A percentile compares a stretch with the other conserved stretches of the same genome.
Conservation (phyloP, 30 jellyfish, hydroid and myxozoan species). For the Haliclystus octoradiatus region DNA sequence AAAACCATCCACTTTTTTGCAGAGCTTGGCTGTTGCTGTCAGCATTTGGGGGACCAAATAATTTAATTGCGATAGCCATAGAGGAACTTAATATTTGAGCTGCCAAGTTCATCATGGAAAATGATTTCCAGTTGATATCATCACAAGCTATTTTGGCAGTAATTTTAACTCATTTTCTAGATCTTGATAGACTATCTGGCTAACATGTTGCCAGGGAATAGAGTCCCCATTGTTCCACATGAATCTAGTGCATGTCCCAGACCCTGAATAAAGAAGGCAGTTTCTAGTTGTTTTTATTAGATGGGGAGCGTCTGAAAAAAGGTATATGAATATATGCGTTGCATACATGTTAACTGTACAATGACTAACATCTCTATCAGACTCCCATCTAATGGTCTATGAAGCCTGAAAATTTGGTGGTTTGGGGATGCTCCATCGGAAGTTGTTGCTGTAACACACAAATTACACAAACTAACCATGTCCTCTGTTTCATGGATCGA, state of each 20-base stretch:
- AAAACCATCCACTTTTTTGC: too few species aligned
- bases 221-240: constrained; percentile 68
- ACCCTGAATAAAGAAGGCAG: constrained; percentile 22
- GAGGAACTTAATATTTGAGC: constrained; percentile 44
- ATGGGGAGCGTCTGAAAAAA: constrained; percentile 36
- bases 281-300: constrained; percentile 31
- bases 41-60: constrained; percentile 48
- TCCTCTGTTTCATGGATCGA: too few species aligned
- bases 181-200: constrained; percentile 28
- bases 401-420: constrained; percentile 28
- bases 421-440: constrained; percentile 48
- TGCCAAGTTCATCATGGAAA: constrained; percentile 53
- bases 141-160: constrained; percentile 57
- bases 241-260: constrained; percentile 42
- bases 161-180: constrained; percentile 36
- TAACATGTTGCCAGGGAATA: constrained; percentile 27
- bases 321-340: constrained; percentile 30
- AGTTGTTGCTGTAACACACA: constrained; percentile 24
- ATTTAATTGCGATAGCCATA: constrained; percentile 8
- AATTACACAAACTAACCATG: too few species aligned
- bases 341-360: constrained; percentile 25
- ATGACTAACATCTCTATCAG: constrained; percentile 19
- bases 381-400: constrained; percentile 10
- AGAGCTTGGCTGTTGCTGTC: too few species aligned
- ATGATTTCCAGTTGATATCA: constrained; percentile 27